Percentiles rank a stretch among this genome's conserved stretches.
phyloP scores from a whole-genome alignment of 2,888 invertebrate species.

The Apodemia mormo region DNA sequence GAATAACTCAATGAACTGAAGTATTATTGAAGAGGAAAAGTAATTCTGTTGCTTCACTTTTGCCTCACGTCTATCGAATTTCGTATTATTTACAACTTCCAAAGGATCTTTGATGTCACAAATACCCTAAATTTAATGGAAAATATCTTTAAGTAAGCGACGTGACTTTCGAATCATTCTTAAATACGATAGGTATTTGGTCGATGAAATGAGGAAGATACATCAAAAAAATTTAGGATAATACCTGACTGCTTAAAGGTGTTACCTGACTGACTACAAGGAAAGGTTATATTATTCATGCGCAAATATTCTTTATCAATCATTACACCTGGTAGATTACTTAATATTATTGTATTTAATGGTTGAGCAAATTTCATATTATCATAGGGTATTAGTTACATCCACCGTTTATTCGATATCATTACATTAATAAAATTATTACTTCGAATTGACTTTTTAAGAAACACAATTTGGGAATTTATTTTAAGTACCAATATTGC shows the following conservation, averaged over 20 bases:
- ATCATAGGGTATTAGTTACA: too few species aligned
- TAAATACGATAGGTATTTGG: neutral
- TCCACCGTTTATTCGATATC: too few species aligned
- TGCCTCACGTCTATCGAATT: constrained; percentile 13
- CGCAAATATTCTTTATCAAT: too few species aligned
- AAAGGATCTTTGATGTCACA: constrained; percentile 17
- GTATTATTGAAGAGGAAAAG: neutral
- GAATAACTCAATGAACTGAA: neutral
- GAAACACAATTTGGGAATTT: neutral
- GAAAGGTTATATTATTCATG: too few species aligned
- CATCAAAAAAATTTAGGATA: neutral
- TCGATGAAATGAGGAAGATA: neutral
- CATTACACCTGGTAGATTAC: too few species aligned
- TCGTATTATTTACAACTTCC: constrained; percentile 12
- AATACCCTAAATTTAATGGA: constrained; percentile 17
- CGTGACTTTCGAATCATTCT: constrained; percentile 39
- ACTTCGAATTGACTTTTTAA: too few species aligned
- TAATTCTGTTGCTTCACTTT: constrained; percentile 12
- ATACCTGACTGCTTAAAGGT: neutral
- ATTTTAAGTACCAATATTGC: neutral
- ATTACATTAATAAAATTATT: too few species aligned
- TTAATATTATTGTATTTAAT: too few species aligned
- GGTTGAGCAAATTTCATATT: too few species aligned
- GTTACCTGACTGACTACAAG: neutral
- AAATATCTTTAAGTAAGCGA: constrained; percentile 34